Conservation (phyloP, 2,888 invertebrate species). For the Orthosia gracilis region DNA sequence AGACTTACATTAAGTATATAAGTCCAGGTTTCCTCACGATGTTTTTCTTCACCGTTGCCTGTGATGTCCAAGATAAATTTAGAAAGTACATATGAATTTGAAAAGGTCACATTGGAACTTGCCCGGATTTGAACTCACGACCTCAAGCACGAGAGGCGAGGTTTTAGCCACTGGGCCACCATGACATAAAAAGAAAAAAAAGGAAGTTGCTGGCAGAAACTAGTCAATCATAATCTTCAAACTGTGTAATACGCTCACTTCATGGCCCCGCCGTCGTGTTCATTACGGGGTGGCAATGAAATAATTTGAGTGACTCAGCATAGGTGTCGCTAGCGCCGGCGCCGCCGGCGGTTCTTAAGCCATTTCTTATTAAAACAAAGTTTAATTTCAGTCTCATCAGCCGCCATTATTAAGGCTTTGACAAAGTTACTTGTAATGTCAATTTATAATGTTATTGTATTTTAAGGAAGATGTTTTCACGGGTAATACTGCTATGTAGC, state of each 20-base stretch:
- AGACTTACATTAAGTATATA: no score
- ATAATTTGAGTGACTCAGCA: slow-evolving; percentile 32
- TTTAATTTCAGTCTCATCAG: slow-evolving; percentile 50
- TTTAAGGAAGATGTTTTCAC: background rate
- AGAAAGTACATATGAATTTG: no score
- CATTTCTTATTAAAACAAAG: slow-evolving; percentile 53
- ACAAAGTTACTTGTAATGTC: slow-evolving; percentile 30
- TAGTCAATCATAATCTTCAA: no score
- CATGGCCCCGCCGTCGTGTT: slow-evolving; percentile 43
- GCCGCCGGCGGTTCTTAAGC: slow-evolving; percentile 19
- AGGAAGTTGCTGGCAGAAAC: no score
- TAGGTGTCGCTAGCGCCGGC: background rate
- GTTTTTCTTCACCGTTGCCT: no score
- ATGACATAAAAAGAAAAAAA: no score
- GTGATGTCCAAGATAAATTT: no score
- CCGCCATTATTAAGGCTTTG: slow-evolving; percentile 27
- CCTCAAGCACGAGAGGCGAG: no score
- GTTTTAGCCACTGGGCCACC: no score
- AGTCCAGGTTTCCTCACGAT: no score
- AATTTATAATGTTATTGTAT: slow-evolving; percentile 12
- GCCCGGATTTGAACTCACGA: no score
- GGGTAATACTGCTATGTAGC: background rate
- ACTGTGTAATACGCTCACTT: slow-evolving; percentile 10
- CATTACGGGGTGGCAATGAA: slow-evolving; percentile 44
- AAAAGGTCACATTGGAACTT: no score